phyloP scores from a whole-genome alignment of 2,113 vertebrate species.

The Motacilla tschutschensis region DNA sequence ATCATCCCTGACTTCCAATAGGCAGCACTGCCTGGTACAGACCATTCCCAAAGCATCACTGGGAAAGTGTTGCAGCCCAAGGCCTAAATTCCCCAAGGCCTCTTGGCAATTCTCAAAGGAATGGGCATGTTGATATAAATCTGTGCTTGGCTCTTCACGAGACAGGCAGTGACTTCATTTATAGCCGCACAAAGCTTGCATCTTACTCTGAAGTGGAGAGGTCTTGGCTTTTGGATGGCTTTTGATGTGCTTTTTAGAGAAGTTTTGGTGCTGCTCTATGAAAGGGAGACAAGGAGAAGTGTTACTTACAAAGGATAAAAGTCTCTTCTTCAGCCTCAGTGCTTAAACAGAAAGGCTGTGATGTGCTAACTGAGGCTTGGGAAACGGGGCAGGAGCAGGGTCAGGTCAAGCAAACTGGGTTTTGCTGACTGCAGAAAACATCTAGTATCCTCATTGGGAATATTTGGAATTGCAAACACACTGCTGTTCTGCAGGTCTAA shows the following conservation, averaged over 20 bases:
- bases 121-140: neutral
- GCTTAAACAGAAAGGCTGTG: neutral
- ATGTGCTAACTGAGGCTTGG: neutral
- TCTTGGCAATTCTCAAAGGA: neutral
- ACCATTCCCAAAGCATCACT: neutral
- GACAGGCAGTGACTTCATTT: neutral
- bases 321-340: neutral
- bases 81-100: neutral
- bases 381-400: neutral
- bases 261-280: neutral
- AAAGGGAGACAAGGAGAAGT: neutral
- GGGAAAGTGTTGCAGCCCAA: neutral
- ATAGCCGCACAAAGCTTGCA: neutral
- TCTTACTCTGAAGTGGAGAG: neutral
- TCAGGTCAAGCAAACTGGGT: neutral
- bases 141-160: neutral
- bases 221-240: neutral
- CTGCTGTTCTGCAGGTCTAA: neutral
- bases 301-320: neutral
- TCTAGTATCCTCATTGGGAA: neutral
- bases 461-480: neutral
- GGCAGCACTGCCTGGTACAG: neutral
- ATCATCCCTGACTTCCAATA: neutral
- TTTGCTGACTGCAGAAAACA: neutral
- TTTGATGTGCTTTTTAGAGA: neutral